These are phyloP conservation scores for Riptortus pedestris DNA, from an alignment of 1,140 invertebrate genomes.

Conservation along the genomic window DNA sequence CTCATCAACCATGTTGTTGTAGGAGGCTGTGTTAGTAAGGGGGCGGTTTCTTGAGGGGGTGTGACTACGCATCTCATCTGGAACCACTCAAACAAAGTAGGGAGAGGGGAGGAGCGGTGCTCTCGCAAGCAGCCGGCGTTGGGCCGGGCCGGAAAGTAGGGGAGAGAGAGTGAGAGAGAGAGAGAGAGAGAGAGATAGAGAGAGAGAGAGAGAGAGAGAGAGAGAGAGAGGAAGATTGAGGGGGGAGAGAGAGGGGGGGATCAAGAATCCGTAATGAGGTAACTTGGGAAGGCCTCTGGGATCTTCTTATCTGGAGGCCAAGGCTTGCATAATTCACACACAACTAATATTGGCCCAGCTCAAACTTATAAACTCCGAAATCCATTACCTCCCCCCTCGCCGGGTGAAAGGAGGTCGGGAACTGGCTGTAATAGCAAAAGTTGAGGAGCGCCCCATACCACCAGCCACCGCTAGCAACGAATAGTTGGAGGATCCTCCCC, in stretches of 20 bases:
- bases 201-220: too few species aligned
- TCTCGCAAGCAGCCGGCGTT: too few species aligned
- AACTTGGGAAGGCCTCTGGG: constrained; percentile 20
- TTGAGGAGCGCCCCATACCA: too few species aligned
- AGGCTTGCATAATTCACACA: constrained; percentile 26
- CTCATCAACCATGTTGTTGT: too few species aligned
- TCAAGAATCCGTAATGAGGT: constrained; percentile 29
- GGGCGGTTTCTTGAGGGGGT: neutral
- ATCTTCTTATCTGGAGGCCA: constrained; percentile 25
- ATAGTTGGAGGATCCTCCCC: constrained; percentile 1
- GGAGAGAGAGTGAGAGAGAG: too few species aligned
- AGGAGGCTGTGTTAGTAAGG: too few species aligned
- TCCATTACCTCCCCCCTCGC: constrained; percentile 21
- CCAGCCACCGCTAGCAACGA: constrained; percentile 1
- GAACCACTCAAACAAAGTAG: too few species aligned
- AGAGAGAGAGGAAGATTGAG: neutral
- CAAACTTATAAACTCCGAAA: constrained; percentile 30
- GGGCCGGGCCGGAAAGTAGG: too few species aligned
- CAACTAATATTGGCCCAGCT: constrained; percentile 28
- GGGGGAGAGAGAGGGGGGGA: constrained; percentile 18
- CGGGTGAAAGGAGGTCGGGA: constrained; percentile 12
- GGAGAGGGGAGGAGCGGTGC: too few species aligned
- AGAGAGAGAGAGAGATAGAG: too few species aligned
- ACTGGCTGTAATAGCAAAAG: constrained; percentile 27
- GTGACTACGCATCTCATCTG: neutral